Evolutionary conservation across 2,888 invertebrate species (phyloP).

Genomic region (Ditula angustiorana): DNA sequence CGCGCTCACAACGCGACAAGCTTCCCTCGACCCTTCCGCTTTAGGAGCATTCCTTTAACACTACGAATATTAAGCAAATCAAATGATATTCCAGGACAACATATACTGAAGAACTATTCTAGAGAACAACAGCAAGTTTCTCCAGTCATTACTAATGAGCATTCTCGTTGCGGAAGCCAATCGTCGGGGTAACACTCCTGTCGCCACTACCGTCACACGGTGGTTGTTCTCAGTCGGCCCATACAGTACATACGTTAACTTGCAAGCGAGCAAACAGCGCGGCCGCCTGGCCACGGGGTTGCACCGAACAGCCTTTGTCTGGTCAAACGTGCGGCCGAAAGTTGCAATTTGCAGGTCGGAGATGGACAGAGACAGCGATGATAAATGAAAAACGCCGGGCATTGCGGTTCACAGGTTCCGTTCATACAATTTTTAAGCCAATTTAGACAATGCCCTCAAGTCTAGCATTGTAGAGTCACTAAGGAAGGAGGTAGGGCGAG

Average conservation of each 20-base stretch:
- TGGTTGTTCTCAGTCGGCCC: conserved; percentile 32
- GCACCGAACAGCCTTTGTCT: background rate
- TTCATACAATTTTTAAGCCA: background rate
- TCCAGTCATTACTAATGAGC: conserved; percentile 83
- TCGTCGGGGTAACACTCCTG: conserved; percentile 63
- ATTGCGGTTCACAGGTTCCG: background rate
- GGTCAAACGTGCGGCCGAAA: conserved; percentile 13
- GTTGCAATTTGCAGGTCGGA: background rate
- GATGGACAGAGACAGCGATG: conserved; percentile 12
- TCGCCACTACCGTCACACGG: conserved; percentile 45
- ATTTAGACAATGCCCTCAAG: background rate
- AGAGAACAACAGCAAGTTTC: conserved; percentile 82
- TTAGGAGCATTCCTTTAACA: conserved; percentile 66
- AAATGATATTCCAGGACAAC: conserved; percentile 83
- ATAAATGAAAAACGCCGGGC: background rate
- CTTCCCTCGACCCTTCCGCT: conserved; percentile 77
- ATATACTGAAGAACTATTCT: conserved; percentile 80
- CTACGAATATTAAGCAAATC: conserved; percentile 84
- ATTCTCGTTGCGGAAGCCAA: conserved; percentile 81
- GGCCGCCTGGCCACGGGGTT: conserved; percentile 18
- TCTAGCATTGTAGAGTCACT: background rate
- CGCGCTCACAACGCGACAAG: conserved; percentile 51
- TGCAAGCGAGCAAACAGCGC: conserved; percentile 3
- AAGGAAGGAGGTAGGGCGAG: background rate
- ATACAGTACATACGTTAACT: conserved; percentile 22